Evolutionary conservation across 1,140 invertebrate genomes (phyloP), one percentile per base, ranked within the genome.

Genomic region (Drosophila mayri): DNA sequence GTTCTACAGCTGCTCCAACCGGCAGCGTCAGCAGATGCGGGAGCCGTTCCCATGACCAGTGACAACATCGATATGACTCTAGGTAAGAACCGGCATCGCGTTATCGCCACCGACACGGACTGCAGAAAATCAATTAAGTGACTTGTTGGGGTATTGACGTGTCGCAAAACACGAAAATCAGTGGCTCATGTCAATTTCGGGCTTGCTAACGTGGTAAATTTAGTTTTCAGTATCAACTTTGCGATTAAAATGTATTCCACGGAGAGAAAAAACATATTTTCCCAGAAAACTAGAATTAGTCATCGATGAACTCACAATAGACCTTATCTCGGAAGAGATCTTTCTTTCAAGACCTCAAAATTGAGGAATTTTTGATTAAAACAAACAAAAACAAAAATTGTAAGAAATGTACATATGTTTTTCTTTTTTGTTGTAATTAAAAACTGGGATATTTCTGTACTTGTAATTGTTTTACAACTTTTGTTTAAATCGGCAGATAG

Each of bases 51-150:
- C 87, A 94, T 98, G 80, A 96, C 95, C 63, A 94, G 95, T 93
- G 94, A 95, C 83, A 97, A 97, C 93, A 95, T 98, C 93, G 96
- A 97, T 93, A 95, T 95, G 94, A 95, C 96, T 71, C 94, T 98
- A 94, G 96, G 97, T 98, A 94, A 95, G 93, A 62, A 5, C 44
- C 30, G 20, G 43, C n/a, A 16, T 22, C 58, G 41, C 57, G 64
- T 32, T 62, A 57, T 44, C 22, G 52, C 61, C 30, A 14, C n/a
- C 18, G 61, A 32, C 52, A 62, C 28, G 28, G 47, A 43, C 16
- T 65, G 32, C 37, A 58, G 59, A 72, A 63, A 80, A 72, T 73
- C 60, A 67, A 63, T 79, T 50, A 60, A 35, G 38, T 47, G 28
- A 32, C 47, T 50, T 70, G 30, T 25, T 38, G 52, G 50, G 43